Evolutionary conservation across 1,140 invertebrate genomes (phyloP).

Genomic region (Drosophila kikkawai): DNA sequence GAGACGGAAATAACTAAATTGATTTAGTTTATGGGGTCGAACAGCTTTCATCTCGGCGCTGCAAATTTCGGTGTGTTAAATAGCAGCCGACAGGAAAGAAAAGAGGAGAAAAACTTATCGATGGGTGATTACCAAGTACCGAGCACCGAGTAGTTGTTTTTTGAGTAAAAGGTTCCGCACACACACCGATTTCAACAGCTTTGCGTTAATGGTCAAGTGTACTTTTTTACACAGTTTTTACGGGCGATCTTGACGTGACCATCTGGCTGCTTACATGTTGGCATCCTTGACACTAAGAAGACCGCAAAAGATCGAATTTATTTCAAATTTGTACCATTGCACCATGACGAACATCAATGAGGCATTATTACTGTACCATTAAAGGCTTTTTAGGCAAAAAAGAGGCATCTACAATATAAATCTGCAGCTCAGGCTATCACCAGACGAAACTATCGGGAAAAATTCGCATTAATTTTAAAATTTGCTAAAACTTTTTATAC

Average conservation of each 20-base stretch:
- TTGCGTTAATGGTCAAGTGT: constrained; percentile 24
- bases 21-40: constrained; percentile 50
- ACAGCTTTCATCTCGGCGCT: constrained; percentile 39
- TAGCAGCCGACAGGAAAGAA: constrained; percentile 32
- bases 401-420: neutral
- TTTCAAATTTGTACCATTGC: constrained; percentile 18
- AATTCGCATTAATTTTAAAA: neutral
- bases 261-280: constrained; percentile 27
- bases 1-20: constrained; percentile 44
- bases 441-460: neutral
- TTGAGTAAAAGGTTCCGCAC: constrained; percentile 42
- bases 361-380: constrained; percentile 9
- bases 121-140: constrained; percentile 45
- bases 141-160: constrained; percentile 40
- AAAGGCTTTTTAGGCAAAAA: neutral
- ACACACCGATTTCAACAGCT: constrained; percentile 37
- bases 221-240: constrained; percentile 36
- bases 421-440: neutral
- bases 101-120: constrained; percentile 48
- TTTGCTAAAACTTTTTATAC: neutral
- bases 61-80: constrained; percentile 41
- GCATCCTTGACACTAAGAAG: constrained; percentile 41
- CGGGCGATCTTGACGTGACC: constrained; percentile 29
- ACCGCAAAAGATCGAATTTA: constrained; percentile 29
- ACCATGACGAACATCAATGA: constrained; percentile 11